phyloP scores from a whole-genome alignment of 2,113 vertebrate genomes.

The Arenaria interpres region DNA sequence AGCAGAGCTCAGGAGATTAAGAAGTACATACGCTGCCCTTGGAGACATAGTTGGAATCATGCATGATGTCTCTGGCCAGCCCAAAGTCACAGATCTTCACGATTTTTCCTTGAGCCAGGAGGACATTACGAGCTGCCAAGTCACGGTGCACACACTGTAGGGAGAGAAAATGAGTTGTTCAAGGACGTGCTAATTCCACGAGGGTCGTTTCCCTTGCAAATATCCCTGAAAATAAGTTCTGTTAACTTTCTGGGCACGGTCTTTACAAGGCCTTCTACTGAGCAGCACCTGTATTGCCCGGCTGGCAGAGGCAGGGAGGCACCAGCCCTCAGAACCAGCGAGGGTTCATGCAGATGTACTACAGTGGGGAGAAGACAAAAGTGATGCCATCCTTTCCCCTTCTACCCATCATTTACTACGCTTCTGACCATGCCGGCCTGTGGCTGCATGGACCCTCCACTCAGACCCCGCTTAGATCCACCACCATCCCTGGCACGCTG shows the following conservation, averaged over 20 bases:
- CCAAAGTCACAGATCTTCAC: constrained; percentile 99
- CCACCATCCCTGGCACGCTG: not conserved
- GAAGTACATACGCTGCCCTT: constrained; percentile 92
- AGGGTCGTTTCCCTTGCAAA: not conserved
- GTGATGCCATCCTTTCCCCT: not conserved
- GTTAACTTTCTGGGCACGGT: not conserved
- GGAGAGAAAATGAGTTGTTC: not conserved
- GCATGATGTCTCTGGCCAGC: constrained; percentile 98
- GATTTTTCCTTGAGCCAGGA: constrained; percentile 97
- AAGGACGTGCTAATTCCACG: not conserved
- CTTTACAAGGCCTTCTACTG: not conserved
- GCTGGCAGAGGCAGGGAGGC: not conserved
- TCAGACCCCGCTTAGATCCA: not conserved
- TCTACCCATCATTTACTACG: not conserved
- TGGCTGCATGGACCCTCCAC: not conserved
- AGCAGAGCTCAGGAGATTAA: not conserved
- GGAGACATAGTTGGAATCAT: constrained; percentile 98
- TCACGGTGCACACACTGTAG: constrained; percentile 95
- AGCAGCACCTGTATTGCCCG: not conserved
- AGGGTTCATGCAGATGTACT: not conserved
- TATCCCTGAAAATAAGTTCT: not conserved
- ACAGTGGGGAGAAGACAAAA: not conserved
- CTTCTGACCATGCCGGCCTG: not conserved
- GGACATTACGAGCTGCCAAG: constrained; percentile 95
- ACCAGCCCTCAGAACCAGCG: fast-evolving